A percentile compares a stretch with the other conserved stretches of the same genome.
Conservation (phyloP, 1,140 invertebrate species). For the Cyrtorhinus lividipennis region DNA sequence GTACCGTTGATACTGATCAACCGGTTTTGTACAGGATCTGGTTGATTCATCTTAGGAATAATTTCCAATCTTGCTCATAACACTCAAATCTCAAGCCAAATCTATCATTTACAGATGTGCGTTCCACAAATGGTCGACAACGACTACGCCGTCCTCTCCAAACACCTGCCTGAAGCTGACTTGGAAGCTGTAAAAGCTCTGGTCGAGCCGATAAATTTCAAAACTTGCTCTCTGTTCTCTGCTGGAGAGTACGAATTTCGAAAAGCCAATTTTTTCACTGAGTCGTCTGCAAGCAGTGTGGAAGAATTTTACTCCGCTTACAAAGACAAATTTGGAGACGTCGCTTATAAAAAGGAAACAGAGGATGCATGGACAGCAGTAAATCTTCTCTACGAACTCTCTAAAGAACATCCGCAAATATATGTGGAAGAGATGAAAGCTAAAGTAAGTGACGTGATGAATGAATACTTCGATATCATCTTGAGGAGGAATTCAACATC, state of each 20-base stretch:
- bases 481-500: too few relatives aligned
- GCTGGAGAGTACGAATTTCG: neutral
- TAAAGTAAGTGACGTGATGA: neutral
- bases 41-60: too few relatives aligned
- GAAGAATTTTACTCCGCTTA: neutral
- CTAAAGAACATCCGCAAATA: neutral
- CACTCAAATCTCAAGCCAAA: neutral
- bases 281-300: neutral
- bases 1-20: too few relatives aligned
- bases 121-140: neutral
- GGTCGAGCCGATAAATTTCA: neutral
- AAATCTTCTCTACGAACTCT: neutral
- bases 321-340: neutral
- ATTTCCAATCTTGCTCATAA: neutral
- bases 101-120: conserved; percentile 1
- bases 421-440: neutral
- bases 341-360: neutral
- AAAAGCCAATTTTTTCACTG: neutral
- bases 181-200: neutral
- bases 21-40: too few relatives aligned
- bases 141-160: neutral
- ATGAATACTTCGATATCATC: neutral
- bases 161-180: neutral
- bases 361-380: neutral
- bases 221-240: neutral